phyloP scores from a whole-genome alignment of 2,888 invertebrate genomes.

The Helleia helle region DNA sequence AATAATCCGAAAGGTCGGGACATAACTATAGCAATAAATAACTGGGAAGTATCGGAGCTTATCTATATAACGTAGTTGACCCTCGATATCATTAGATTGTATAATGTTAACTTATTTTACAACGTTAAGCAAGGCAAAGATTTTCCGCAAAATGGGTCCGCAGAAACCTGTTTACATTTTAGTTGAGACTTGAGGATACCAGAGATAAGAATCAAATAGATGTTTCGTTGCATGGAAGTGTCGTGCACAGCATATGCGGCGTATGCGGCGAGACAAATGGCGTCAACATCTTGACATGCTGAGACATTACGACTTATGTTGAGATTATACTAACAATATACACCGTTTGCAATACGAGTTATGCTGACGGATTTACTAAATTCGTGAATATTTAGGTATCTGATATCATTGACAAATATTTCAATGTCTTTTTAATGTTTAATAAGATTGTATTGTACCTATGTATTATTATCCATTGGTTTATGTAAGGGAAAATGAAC shows the following conservation, averaged over 20 bases:
- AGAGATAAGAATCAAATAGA: constrained; percentile 69
- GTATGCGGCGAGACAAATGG: constrained; percentile 46
- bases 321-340: constrained; percentile 25
- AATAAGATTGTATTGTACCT: too few relatives aligned
- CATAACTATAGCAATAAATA: constrained; percentile 25
- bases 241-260: constrained; percentile 50
- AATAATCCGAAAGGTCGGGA: constrained; percentile 21
- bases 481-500: too few relatives aligned
- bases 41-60: constrained; percentile 23
- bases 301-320: constrained; percentile 28
- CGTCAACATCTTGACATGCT: constrained; percentile 56
- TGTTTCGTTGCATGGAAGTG: constrained; percentile 65
- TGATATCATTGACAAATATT: too few relatives aligned
- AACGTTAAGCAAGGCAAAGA: constrained; percentile 3
- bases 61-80: constrained; percentile 22
- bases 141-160: constrained; percentile 27
- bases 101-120: constrained; percentile 17
- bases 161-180: constrained; percentile 58
- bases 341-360: too few relatives aligned
- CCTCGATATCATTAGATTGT: constrained; percentile 22
- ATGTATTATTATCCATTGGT: too few relatives aligned
- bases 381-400: too few relatives aligned
- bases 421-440: neutral
- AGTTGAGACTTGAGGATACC: constrained; percentile 31
- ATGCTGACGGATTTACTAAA: too few relatives aligned